Conservation (phyloP, 2,797 vertebrate species). For the Coregonus ussuriensis region DNA sequence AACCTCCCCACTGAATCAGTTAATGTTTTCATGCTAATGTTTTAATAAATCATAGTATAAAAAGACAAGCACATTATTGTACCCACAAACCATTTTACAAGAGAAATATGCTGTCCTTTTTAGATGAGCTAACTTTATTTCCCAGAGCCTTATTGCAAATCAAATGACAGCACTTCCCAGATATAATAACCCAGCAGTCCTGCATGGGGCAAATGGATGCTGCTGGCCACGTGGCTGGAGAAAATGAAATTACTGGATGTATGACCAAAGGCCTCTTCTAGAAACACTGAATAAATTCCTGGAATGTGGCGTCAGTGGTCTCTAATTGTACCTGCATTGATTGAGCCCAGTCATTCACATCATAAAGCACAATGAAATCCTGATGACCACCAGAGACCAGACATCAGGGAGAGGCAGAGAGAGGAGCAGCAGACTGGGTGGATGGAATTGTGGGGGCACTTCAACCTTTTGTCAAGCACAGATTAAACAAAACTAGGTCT, state of each 20-base stretch:
- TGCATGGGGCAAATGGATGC: conserved; percentile 13
- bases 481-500: neutral
- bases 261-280: conserved; percentile 55
- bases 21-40: neutral
- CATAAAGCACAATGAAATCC: conserved; percentile 61
- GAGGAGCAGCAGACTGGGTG: conserved; percentile 16
- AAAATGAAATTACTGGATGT: conserved; percentile 60
- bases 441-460: neutral
- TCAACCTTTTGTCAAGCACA: conserved; percentile 1
- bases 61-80: too few relatives aligned
- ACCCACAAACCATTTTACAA: neutral
- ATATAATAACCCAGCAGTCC: conserved; percentile 12
- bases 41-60: neutral
- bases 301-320: conserved; percentile 52
- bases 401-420: neutral
- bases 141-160: conserved; percentile 9
- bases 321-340: conserved; percentile 60
- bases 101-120: conserved; percentile 1
- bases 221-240: conserved; percentile 35
- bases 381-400: conserved; percentile 13
- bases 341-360: conserved; percentile 50
- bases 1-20: neutral
- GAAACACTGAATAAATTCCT: conserved; percentile 67
- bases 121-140: conserved; percentile 5
- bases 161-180: conserved; percentile 24